A percentile compares a stretch with the other conserved stretches of the same genome.
phyloP scores from a whole-genome alignment of 2,113 vertebrate species.

The Panthera tigris region DNA sequence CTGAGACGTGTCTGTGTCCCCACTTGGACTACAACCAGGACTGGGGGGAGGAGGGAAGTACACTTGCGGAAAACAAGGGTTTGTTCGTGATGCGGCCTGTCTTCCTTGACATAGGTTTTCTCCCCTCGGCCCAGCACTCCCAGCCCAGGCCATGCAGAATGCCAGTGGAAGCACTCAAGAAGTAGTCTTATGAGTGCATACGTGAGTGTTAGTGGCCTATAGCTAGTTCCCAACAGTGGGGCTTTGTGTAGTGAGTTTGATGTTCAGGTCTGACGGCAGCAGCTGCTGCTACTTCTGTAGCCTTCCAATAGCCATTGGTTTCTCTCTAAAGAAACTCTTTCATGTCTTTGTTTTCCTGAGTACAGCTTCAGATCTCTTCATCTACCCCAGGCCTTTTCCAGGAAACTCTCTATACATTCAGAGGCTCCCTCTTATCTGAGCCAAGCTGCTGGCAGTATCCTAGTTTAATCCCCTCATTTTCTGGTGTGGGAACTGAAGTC shows the following conservation, averaged over 20 bases:
- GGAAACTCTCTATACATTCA: neutral
- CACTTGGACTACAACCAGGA: neutral
- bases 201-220: neutral
- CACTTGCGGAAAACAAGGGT: neutral
- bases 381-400: neutral
- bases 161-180: neutral
- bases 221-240: constrained; percentile 19
- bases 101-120: neutral
- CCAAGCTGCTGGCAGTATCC: neutral
- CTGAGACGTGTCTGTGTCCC: constrained; percentile 41
- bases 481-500: constrained; percentile 6
- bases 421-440: neutral
- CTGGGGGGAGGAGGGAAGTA: neutral
- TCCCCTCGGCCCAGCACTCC: neutral
- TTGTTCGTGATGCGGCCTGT: constrained; percentile 37
- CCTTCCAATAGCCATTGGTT: neutral
- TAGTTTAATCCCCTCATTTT: constrained; percentile 43
- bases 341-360: constrained; percentile 47
- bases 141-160: neutral
- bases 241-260: constrained; percentile 10
- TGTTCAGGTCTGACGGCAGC: neutral
- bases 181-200: neutral
- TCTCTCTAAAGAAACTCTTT: neutral
- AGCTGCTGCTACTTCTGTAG: constrained; percentile 16
- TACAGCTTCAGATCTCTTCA: constrained; percentile 16